Evolutionary conservation across 1,140 invertebrate genomes (phyloP), one percentile per base, ranked within the genome.

Genomic region (Proales similis): DNA sequence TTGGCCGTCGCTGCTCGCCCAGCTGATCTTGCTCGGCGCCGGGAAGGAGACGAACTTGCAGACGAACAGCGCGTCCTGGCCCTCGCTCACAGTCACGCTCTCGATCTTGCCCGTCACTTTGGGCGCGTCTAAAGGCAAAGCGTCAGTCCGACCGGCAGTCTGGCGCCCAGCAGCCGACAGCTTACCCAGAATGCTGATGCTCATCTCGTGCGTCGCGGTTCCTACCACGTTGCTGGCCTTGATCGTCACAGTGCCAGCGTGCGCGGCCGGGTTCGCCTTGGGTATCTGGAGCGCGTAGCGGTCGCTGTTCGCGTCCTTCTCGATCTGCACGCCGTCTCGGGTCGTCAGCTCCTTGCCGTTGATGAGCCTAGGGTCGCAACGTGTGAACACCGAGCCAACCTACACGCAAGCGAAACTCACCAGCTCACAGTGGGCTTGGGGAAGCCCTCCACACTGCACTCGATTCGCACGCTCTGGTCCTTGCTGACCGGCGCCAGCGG

Each of bases 381-480:
- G n/a, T n/a, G n/a, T n/a, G n/a, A n/a, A n/a, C n/a, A n/a, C n/a
- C n/a, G n/a, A n/a, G n/a, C n/a, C n/a, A n/a, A n/a, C n/a, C n/a
- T 39, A n/a, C n/a, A n/a, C 36, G 4, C 36, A 39, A 14, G n/a
- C 36, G 9, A 45, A n/a, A 3, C 2, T 3, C 9, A 90, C 89
- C 89, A 93, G 65, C 80, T 80, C 47, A 93, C 86, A 65, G 81
- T 81, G 63, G 90, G 90, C 69, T 84, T 82, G 22, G 90, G 90
- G 77, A 90, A 87, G 64, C 88, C 88, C 70, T 88, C 85, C 68
- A 93, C 88, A 68, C 87, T 83, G 76, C 88, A 91, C 79, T 92
- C 89, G 78, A 93, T 9, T 36, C 14, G 9, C 9, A 3, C 7
- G 6, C 14, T 45, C 11, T 45, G 11, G 26, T 45, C 14, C 14